Base-by-base conservation (phyloP, 2,888 invertebrate species). In the Dermolepida albohirtum region DNA sequence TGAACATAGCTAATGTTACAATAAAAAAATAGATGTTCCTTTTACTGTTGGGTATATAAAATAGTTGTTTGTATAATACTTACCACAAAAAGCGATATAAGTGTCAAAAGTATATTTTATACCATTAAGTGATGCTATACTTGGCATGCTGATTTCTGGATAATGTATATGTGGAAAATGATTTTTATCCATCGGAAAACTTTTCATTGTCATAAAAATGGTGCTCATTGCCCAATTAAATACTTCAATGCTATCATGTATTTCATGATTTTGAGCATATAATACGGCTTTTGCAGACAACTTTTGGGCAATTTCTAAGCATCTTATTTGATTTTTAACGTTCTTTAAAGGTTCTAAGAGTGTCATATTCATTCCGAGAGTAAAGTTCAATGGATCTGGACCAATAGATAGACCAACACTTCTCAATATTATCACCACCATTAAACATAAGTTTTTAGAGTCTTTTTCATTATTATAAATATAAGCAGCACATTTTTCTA, bases 391-490 rank as follows among this genome's bases (percentile, higher is more conserved):
- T 14, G 27, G 8, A 27, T 40, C 34, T 17, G 34, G 40, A 43
- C 22, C 39, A 4, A 29, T 27, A 8, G 54, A 8, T 11, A 66
- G 41, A 40, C 68, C 68, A 22, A 77, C 54, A 66, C 74, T 74
- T 69, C 75, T 73, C 52, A 80, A 59, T 44, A 79, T 70, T 27
- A 78, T 71, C 12, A 73, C 63, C 6, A 76, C 76, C 41, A 76
- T 70, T 14, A 73, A 49, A 64, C 76, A 78, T 17, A 78, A 67
- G 64, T 73, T 68, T 57, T 70, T 64, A 0, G 74, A 51, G 51
- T 70, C 55, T 10, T 69, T 67, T 14, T 75, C 71, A 39, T 70
- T 70, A 17, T 66, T 54, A 47, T 74, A 71, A 1, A 78, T 67
- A 52, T 72, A 66, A 66, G 74, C 70, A 2, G 76, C 77, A 5